These are phyloP conservation scores for Chelidonichthys spinosus DNA, from an alignment of 2,797 vertebrate species.

Conservation along the genomic window DNA sequence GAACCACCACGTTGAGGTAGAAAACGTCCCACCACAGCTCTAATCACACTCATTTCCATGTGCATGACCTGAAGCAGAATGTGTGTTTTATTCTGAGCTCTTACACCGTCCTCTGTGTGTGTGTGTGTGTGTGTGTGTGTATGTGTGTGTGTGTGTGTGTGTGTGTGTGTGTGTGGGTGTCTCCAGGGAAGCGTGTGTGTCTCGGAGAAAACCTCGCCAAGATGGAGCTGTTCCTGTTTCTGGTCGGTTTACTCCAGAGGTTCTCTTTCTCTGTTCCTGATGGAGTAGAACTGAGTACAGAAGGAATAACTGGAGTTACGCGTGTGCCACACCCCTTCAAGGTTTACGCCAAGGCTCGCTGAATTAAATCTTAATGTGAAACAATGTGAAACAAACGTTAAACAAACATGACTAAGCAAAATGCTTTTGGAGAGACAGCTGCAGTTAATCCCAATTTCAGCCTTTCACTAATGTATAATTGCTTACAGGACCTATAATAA, in stretches of 20 bases:
- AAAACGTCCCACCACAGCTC: no score
- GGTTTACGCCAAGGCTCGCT: slow-evolving; percentile 75
- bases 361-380: slow-evolving; percentile 4
- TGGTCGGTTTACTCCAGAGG: slow-evolving; percentile 83
- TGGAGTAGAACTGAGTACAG: slow-evolving; percentile 57
- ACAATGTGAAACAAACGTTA: neutral
- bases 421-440: neutral
- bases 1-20: no score
- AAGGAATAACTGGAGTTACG: slow-evolving; percentile 73
- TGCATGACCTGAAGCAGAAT: neutral
- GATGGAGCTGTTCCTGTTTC: slow-evolving; percentile 83
- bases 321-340: slow-evolving; percentile 79
- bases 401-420: neutral
- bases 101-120: neutral
- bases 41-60: neutral
- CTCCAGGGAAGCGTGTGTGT: slow-evolving; percentile 86
- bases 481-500: neutral
- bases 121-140: neutral
- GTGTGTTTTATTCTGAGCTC: neutral
- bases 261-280: slow-evolving; percentile 83
- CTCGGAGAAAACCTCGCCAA: slow-evolving; percentile 85
- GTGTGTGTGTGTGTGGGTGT: neutral
- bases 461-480: neutral
- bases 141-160: slow-evolving; percentile 7
- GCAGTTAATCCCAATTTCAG: neutral